Evolutionary conservation across 2,797 vertebrate genomes (phyloP).

Genomic region (Lophius americanus): DNA sequence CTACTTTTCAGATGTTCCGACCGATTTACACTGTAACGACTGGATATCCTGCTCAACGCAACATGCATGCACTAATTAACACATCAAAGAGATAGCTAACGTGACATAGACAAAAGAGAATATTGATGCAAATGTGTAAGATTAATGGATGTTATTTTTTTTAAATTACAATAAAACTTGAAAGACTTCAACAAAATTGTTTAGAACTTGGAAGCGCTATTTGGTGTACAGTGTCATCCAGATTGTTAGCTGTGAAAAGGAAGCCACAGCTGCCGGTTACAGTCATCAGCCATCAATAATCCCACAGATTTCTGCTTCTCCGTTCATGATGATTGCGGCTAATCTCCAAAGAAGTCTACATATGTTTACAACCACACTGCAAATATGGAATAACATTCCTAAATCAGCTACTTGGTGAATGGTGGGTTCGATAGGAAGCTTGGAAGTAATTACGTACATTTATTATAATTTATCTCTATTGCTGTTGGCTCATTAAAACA

Average conservation of each 20-base stretch:
- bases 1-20: too few relatives aligned
- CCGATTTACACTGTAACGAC: too few relatives aligned
- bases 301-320: conserved; percentile 35
- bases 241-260: conserved; percentile 38
- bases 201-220: not conserved
- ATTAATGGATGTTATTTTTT: not conserved
- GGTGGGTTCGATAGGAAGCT: conserved; percentile 7
- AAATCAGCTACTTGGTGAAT: conserved; percentile 8
- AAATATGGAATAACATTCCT: conserved; percentile 10
- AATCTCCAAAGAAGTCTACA: conserved; percentile 39
- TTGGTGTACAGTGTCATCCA: conserved; percentile 13
- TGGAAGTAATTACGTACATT: conserved; percentile 20
- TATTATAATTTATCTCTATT: conserved; percentile 14
- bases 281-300: conserved; percentile 42
- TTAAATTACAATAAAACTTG: not conserved
- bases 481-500: conserved; percentile 17
- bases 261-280: conserved; percentile 39
- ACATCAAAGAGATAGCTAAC: not conserved
- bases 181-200: conserved; percentile 7
- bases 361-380: conserved; percentile 23
- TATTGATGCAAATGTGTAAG: not conserved
- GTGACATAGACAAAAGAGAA: not conserved
- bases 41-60: too few relatives aligned
- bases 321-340: conserved; percentile 48
- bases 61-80: too few relatives aligned